Evolutionary conservation across 2,888 invertebrate genomes (phyloP), one percentile per base, ranked within the genome.

Genomic region (Epinotia demarniana): DNA sequence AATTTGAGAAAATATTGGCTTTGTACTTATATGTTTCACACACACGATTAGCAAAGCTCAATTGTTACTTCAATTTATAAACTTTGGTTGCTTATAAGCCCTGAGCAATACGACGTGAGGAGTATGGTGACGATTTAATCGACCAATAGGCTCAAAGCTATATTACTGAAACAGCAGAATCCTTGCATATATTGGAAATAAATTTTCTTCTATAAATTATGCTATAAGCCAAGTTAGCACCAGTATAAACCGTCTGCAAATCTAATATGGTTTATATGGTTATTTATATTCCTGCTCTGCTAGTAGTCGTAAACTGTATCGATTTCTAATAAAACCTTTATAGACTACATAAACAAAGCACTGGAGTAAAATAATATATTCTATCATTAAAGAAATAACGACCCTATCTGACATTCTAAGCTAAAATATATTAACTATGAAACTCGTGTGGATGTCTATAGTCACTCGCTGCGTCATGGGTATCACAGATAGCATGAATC

Each of bases 271-370:
- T 27, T 18, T 27, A 33, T 64, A 67, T 19, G 57, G 27, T 33
- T 64, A 70, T 69, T 33, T 64, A 69, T 63, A 49, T n/a, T 53
- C 57, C 18, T 13, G 57, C 70, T 55, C 27, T 39, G 39, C 61
- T 18, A 39, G 18, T 33, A 57, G 27, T 60, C 70, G 70, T 75
- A 71, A 75, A 75, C 19, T 57, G 12, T 75, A 75, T 71, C 75
- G 75, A 71, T 70, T 75, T 70, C 11, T 13, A 60, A 60, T 75
- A 75, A 75, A 75, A 61, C 11, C 68, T 18, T 75, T 66, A 75
- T 75, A 64, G 75, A 60, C 64, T 55, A 60, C 60, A 70, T 57
- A 75, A 75, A 75, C 60, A 60, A 71, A 75, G 53, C 63, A 43
- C 60, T 8, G 33, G 55, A 71, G 60, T 58, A 49, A 70, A 69